Evolutionary conservation across 2,888 invertebrate genomes (phyloP), one percentile per base, ranked within the genome.

Genomic region (Leptopilina drosophilae): DNA sequence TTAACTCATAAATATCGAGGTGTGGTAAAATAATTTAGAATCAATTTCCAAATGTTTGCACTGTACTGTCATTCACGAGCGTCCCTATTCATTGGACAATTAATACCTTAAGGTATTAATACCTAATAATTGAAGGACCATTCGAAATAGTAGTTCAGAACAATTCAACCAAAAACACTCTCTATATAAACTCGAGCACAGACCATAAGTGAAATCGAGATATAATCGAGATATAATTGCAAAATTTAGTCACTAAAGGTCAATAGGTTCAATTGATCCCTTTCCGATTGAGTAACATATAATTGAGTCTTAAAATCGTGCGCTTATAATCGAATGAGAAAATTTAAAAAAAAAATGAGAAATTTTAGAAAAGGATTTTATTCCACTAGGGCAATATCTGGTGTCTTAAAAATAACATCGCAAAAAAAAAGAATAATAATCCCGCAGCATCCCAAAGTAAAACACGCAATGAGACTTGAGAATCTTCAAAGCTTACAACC

Each of bases 41-140:
- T 62, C 9, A 20, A 62, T 62, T 62, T 62, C 20, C 15, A 8
- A 59, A 69, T 53, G 53, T 12, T 3, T 26, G 26, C 33, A 14
- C 9, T 53, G 1, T n/a, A 69, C 53, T 33, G 53, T 8, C 4
- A n/a, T n/a, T n/a, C n/a, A n/a, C n/a, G n/a, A n/a, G n/a, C n/a
- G n/a, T n/a, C n/a, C n/a, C 20, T 20, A 20, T 20, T 20, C 62
- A 77, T 64, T 65, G 79, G 26, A 66, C 78, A 82, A 78, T 76
- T 79, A 12, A 49, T 76, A 64, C 76, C 73, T 46, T 56, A 77
- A 80, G 83, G 81, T n/a, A n/a, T n/a, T n/a, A n/a, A n/a, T n/a
- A n/a, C n/a, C n/a, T n/a, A n/a, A 87, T 88, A 88, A 88, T 85
- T 88, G 86, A 86, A 88, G 85, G 82, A 85, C 83, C 84, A 87